Conservation (phyloP, 1,140 invertebrate species). For the Magallana ariakensis region DNA sequence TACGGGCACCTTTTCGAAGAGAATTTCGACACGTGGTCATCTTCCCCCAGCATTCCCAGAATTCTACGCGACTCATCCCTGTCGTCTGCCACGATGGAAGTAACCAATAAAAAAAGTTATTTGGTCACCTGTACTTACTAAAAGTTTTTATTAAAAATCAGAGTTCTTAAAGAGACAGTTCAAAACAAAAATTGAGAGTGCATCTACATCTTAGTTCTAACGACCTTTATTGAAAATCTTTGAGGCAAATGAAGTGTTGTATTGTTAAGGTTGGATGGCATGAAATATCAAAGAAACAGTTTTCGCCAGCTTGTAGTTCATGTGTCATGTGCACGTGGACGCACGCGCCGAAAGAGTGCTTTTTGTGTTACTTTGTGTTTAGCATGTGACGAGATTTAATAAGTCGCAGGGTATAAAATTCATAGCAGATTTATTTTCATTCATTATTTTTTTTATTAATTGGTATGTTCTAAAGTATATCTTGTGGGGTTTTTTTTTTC, state of each 20-base stretch:
- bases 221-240: background rate
- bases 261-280: background rate
- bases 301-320: slow-evolving; percentile 32
- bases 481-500: too few relatives aligned
- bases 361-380: background rate
- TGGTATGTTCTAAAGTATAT: too few relatives aligned
- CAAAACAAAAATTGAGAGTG: background rate
- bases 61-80: background rate
- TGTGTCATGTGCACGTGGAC: background rate
- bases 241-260: background rate
- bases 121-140: background rate
- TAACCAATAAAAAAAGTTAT: slow-evolving; percentile 19
- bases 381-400: background rate
- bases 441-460: too few relatives aligned
- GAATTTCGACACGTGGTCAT: background rate
- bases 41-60: background rate
- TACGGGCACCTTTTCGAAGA: background rate
- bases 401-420: background rate
- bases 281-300: background rate
- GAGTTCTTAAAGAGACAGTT: too few relatives aligned
- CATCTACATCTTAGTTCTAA: background rate
- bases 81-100: background rate
- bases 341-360: slow-evolving; percentile 2
- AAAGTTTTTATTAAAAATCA: background rate
- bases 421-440: too few relatives aligned